phyloP scores from a whole-genome alignment of 2,797 vertebrate genomes.

The Dendrocincla tyrannina region DNA sequence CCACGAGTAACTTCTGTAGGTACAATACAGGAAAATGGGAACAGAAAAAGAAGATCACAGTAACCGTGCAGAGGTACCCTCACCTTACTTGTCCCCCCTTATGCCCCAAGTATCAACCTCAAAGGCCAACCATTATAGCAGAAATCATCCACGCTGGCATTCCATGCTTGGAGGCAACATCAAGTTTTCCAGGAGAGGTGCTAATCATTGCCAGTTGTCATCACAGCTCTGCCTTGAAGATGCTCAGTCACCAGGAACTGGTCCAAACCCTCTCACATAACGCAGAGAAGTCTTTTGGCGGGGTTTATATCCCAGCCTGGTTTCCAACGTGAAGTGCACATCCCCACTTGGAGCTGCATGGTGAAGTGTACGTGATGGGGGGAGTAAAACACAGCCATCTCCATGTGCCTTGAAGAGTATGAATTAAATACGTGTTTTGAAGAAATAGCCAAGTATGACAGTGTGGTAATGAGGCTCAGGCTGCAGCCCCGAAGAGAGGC shows the following conservation, averaged over 20 bases:
- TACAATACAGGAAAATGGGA: not conserved
- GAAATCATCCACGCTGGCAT: not conserved
- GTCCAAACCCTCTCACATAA: constrained; percentile 17
- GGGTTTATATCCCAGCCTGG: not conserved
- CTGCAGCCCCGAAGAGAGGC: not conserved
- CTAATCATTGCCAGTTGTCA: constrained; percentile 63
- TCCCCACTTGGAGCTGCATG: not conserved
- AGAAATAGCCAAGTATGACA: constrained; percentile 1
- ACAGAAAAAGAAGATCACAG: not conserved
- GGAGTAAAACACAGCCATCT: not conserved
- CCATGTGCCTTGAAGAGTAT: not conserved
- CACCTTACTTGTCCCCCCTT: not conserved
- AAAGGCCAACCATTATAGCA: not conserved
- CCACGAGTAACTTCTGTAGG: not conserved
- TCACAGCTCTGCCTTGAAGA: constrained; percentile 37
- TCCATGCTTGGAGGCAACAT: not conserved
- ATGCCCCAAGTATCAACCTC: not conserved
- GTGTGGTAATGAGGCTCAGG: not conserved
- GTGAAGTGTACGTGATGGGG: not conserved
- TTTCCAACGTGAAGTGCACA: constrained; percentile 30
- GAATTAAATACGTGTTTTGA: not conserved
- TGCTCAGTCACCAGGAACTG: constrained; percentile 30
- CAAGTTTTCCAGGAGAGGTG: constrained; percentile 36
- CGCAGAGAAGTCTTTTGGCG: not conserved
- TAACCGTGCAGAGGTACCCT: not conserved